Evolutionary conservation across 1,140 invertebrate genomes (phyloP), one percentile per base, ranked within the genome.

Genomic region (Latrodectus geometricus): DNA sequence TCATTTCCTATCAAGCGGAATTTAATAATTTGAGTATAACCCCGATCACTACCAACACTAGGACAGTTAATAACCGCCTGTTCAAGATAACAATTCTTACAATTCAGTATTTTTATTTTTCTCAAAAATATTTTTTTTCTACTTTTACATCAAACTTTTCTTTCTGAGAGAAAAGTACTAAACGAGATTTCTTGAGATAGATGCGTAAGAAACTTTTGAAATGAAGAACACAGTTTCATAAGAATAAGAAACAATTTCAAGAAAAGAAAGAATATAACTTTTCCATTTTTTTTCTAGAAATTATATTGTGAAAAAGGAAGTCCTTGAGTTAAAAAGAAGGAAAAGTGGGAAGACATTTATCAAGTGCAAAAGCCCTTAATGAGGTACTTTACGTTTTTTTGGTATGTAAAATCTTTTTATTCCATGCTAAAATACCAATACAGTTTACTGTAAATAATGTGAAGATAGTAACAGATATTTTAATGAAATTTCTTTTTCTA

Each of bases 161-260:
- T 8, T 52, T 50, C 9, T 68, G 50, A 61, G 12, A 69, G 69
- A 68, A 65, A 79, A 56, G 52, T 35, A 35, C 35, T 35, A 35
- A 35, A 35, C 35, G 1, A 5, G 35, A 35, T 35, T 35, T 5
- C 35, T 35, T 35, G 35, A 35, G 35, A 35, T 35, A 35, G 79
- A 69, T n/a, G 79, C 52, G 52, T 72, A 72, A 81, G 68, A 81
- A 66, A 49, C 79, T 81, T 72, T 70, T 70, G 70, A 81, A 66
- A 52, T 81, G 17, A 61, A 61, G 54, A 14, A 61, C 54, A 61
- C 8, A 61, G 17, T 61, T 61, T 61, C 17, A 61, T 14, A 61
- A 61, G 54, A 14, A 61, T 14, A 61, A 61, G 54, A 61, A 61
- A 61, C 54, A 17, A 8, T 17, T 61, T 61, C 17, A 61, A 1